These are phyloP conservation scores for Drosophila novamexicana DNA, from an alignment of 1,140 invertebrate genomes.

Conservation along the genomic window DNA sequence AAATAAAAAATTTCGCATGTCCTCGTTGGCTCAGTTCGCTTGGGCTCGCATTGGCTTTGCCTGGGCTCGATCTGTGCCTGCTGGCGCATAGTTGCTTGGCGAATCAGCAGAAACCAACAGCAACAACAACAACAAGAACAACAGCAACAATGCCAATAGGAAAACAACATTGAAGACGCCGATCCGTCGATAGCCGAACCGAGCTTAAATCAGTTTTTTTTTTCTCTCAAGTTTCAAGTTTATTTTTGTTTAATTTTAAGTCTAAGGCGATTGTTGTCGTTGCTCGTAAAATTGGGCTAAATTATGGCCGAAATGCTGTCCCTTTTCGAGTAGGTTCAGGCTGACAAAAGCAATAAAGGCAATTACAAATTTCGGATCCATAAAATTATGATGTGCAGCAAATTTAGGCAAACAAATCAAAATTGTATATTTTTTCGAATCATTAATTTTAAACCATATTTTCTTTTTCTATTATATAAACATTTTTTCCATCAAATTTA, in stretches of 20 bases:
- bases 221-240: conserved; percentile 62
- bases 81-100: conserved; percentile 64
- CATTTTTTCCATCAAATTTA: too few relatives aligned
- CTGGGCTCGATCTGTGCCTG: conserved; percentile 56
- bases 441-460: not conserved
- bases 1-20: conserved; percentile 83
- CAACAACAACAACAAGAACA: conserved; percentile 21
- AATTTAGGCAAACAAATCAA: not conserved
- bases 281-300: conserved; percentile 61
- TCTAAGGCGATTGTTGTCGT: conserved; percentile 54
- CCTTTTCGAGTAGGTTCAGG: too few relatives aligned
- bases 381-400: not conserved
- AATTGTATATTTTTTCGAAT: too few relatives aligned
- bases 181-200: conserved; percentile 40
- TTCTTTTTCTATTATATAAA: not conserved
- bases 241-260: conserved; percentile 56
- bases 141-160: not conserved
- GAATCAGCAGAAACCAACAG: conserved; percentile 49
- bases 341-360: not conserved
- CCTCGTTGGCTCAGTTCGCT: conserved; percentile 53
- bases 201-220: conserved; percentile 21
- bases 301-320: conserved; percentile 51
- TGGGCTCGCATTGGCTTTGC: conserved; percentile 30
- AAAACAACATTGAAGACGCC: conserved; percentile 7
- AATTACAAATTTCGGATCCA: not conserved